Conservation (phyloP, 2,888 invertebrate species). For the Escarpia spicata region DNA sequence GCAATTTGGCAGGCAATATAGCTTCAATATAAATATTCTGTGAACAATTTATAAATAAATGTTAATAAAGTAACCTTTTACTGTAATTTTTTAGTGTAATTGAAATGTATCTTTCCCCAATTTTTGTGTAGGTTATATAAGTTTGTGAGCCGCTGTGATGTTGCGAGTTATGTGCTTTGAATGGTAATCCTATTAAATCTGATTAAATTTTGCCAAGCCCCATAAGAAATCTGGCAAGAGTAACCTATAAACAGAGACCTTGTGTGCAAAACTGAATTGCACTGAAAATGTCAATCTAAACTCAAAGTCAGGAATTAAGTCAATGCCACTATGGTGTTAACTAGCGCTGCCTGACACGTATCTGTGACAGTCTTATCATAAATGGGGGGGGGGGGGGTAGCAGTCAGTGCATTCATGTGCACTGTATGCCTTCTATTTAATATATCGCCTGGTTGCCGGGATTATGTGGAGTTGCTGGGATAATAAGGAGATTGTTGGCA, state of each 20-base stretch:
- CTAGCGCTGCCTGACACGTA: not conserved
- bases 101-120: too few species aligned
- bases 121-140: too few species aligned
- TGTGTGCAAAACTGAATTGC: not conserved
- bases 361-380: not conserved
- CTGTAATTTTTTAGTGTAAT: too few species aligned
- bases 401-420: not conserved
- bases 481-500: not conserved
- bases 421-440: not conserved
- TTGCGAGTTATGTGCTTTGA: not conserved
- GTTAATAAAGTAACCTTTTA: too few species aligned
- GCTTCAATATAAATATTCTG: too few species aligned
- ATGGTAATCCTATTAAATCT: not conserved
- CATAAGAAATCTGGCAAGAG: not conserved
- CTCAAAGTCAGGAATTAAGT: not conserved
- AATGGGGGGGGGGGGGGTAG: not conserved
- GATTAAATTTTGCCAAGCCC: not conserved
- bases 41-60: too few species aligned
- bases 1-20: too few species aligned
- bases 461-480: not conserved
- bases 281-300: not conserved
- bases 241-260: not conserved
- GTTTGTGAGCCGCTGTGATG: too few species aligned
- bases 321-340: not conserved
- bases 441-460: not conserved